Conservation (phyloP, 2,888 invertebrate species). For the Torymus texanus region DNA sequence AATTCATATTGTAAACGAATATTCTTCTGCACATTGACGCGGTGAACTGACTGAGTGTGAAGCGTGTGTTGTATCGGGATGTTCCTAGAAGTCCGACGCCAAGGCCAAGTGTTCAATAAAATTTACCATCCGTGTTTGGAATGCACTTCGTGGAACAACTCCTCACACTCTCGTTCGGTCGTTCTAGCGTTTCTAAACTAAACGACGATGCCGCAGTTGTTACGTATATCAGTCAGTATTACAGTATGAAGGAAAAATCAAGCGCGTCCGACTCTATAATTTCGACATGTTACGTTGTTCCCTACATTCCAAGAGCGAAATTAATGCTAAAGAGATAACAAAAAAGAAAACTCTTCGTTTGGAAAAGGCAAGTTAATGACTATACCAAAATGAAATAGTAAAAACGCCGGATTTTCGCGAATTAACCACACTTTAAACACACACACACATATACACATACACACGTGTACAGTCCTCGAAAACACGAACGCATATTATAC, state of each 20-base stretch:
- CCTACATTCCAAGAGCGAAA: slow-evolving; percentile 72
- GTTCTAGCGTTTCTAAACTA: slow-evolving; percentile 36
- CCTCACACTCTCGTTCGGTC: slow-evolving; percentile 7
- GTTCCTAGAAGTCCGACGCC: slow-evolving; percentile 47
- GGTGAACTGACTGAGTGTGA: slow-evolving; percentile 24
- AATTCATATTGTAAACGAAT: slow-evolving; percentile 42
- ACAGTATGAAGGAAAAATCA: slow-evolving; percentile 65
- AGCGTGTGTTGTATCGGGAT: neutral
- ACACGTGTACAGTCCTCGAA: slow-evolving; percentile 53
- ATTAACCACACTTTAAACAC: no score
- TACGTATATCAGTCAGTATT: slow-evolving; percentile 73
- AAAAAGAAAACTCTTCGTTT: slow-evolving; percentile 50
- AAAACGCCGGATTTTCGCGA: slow-evolving; percentile 20
- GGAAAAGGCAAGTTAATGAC: slow-evolving; percentile 28
- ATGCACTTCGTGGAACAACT: slow-evolving; percentile 44
- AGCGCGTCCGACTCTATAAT: slow-evolving; percentile 60
- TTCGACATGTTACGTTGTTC: slow-evolving; percentile 62
- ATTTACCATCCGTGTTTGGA: slow-evolving; percentile 32
- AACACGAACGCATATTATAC: slow-evolving; percentile 7
- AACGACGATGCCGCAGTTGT: slow-evolving; percentile 34
- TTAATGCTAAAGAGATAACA: slow-evolving; percentile 47
- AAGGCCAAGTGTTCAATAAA: slow-evolving; percentile 48
- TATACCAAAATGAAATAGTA: slow-evolving; percentile 15
- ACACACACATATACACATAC: no score
- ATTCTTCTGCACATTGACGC: slow-evolving; percentile 30